A percentile compares a stretch with the other conserved stretches of the same genome.
Evolutionary conservation across 2,888 invertebrate genomes (phyloP).

Genomic region (Polyommatus icarus): DNA sequence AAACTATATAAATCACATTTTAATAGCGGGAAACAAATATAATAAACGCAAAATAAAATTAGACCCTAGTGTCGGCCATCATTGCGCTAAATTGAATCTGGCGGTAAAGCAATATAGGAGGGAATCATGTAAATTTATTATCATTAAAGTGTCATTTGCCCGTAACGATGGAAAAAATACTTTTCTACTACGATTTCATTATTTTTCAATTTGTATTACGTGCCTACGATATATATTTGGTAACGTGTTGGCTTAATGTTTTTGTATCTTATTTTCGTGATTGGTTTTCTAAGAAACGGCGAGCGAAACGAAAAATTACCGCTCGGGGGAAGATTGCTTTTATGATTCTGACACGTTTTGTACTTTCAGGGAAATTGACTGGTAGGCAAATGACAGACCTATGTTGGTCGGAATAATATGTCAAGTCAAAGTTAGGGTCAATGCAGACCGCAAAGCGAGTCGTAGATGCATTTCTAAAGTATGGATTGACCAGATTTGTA

Average conservation of each 20-base stretch:
- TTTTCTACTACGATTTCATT: conserved; percentile 26
- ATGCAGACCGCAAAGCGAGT: no score
- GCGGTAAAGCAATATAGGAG: conserved; percentile 47
- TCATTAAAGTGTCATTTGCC: conserved; percentile 48
- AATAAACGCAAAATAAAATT: conserved; percentile 28
- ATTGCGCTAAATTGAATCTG: conserved; percentile 51
- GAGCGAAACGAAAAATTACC: background rate
- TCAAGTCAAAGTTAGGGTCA: background rate
- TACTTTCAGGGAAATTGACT: background rate
- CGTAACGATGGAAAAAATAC: conserved; percentile 32
- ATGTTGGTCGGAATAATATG: background rate
- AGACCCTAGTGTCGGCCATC: conserved; percentile 31
- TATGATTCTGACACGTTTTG: background rate
- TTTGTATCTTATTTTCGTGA: background rate
- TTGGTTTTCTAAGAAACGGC: background rate
- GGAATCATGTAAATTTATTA: conserved; percentile 59
- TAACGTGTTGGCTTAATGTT: background rate
- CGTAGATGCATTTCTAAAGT: no score
- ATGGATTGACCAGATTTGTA: no score
- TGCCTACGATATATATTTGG: background rate
- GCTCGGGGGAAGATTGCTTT: background rate
- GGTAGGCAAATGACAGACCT: background rate
- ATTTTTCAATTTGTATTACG: conserved; percentile 24
- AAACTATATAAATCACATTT: background rate
- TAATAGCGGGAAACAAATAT: background rate